phyloP scores from a whole-genome alignment of 2,797 vertebrate species.

The Poliocrania exsul region DNA sequence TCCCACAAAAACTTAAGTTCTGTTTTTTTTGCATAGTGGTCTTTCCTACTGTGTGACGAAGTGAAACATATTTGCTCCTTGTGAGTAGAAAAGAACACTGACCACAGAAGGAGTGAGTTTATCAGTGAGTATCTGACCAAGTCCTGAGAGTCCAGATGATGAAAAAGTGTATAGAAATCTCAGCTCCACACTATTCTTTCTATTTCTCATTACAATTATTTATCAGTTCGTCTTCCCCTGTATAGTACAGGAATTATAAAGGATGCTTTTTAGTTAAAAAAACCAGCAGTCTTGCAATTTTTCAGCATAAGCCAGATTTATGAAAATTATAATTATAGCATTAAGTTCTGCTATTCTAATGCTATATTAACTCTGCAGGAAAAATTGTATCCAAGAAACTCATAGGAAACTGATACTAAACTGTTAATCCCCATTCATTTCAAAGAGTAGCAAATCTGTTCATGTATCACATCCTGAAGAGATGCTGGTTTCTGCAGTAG shows the following conservation, averaged over 20 bases:
- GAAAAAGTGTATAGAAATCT: neutral
- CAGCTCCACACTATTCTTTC: neutral
- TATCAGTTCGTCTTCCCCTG: neutral
- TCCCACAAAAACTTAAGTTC: neutral
- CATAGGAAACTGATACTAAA: neutral
- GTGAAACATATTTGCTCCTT: neutral
- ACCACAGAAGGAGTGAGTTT: neutral
- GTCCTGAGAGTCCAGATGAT: neutral
- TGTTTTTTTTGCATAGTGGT: neutral
- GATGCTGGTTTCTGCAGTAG: neutral
- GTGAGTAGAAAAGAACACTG: neutral
- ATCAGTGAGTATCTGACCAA: neutral
- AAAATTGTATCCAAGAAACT: neutral
- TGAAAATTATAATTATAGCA: slow-evolving; percentile 8
- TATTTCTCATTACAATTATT: neutral
- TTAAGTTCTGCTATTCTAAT: slow-evolving; percentile 6
- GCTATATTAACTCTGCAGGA: slow-evolving; percentile 6
- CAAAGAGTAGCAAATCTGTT: neutral
- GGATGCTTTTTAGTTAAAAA: neutral
- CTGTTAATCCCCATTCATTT: neutral
- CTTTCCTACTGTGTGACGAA: neutral
- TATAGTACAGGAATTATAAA: neutral
- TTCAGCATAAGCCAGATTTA: neutral
- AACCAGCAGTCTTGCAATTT: neutral
- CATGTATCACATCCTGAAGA: neutral